Base-by-base conservation (phyloP, 2,888 invertebrate species). In the Dorcus parallelipipedus region DNA sequence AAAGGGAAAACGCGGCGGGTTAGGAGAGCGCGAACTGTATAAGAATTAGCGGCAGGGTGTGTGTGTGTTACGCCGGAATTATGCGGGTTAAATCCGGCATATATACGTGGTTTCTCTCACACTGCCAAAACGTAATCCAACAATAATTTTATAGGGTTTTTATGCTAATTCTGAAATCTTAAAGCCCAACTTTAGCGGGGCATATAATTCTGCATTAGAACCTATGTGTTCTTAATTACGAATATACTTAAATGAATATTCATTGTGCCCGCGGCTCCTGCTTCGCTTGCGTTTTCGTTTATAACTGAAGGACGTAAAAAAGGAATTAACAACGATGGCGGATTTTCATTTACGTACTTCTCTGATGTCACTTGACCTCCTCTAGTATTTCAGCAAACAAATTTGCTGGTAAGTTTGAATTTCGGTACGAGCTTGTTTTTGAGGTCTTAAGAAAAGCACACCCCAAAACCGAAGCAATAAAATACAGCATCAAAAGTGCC, bases 61-160 rank as follows among this genome's bases (percentile, higher is more conserved):
- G 45, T 45, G 45, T 45, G 14, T 23, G 45, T 20, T 45, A 45
- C 45, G 9, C 14, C n/a, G 45, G 45, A 45, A 45, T 45, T 45
- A 45, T 23, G 14, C 26, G 26, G 26, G 51, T 49, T 55, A 55
- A 54, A 51, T 52, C 49, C 57, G 52, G 41, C 45, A 26, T 33
- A 49, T 33, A 33, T 58, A 52, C 58, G 61, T 56, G 53, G 53
- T 33, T 41, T 33, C 49, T 49, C 49, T 10, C 49, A 33, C 49
- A 23, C 49, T 49, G 49, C 49, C 61, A 54, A 67, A 70, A 70
- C 68, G 69, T 71, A 72, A 71, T 71, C 72, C 72, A 66, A 67
- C 70, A 71, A 72, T 72, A 72, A 72, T 72, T 72, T 72, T 72
- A 72, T 72, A 67, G 72, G 70, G 68, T 72, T 72, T 72, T 72